Conservation (phyloP, 2,113 vertebrate genomes). For the Ascaphus truei region DNA sequence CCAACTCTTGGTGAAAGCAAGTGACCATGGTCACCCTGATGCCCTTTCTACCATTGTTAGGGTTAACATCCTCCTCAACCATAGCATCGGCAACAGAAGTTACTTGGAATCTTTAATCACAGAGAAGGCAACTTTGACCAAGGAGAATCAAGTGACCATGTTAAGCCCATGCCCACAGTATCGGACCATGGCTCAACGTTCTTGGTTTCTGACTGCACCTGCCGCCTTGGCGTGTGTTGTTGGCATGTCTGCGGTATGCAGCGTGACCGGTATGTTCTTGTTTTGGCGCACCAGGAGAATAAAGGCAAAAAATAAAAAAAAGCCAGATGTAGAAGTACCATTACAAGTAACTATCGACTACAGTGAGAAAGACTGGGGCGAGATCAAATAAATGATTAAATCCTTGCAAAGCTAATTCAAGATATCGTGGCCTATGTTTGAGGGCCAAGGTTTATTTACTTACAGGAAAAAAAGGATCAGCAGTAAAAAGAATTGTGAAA, state of each 20-base stretch:
- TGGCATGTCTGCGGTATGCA: background rate
- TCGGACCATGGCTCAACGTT: background rate
- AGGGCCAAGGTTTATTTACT: no score
- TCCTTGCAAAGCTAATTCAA: no score
- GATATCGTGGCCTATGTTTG: no score
- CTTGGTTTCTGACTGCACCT: background rate
- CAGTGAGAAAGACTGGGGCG: slow-evolving; percentile 13
- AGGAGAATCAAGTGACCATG: background rate
- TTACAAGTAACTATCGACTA: background rate
- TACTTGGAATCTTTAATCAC: slow-evolving; percentile 19
- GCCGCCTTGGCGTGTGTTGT: background rate
- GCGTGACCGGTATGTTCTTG: background rate
- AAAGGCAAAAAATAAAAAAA: background rate
- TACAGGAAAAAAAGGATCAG: no score
- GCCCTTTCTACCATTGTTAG: slow-evolving; percentile 7
- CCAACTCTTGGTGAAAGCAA: slow-evolving; percentile 16
- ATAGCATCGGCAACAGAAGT: slow-evolving; percentile 22
- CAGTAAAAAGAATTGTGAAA: no score
- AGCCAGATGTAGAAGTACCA: slow-evolving; percentile 4
- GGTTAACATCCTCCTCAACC: slow-evolving; percentile 28
- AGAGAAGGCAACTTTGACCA: background rate
- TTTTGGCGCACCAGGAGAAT: slow-evolving; percentile 2
- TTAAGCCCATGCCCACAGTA: slow-evolving; percentile 9
- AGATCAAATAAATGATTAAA: background rate
- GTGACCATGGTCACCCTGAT: slow-evolving; percentile 24